Base-by-base conservation (phyloP, 1,140 invertebrate genomes). In the Cyclargus thomasi region DNA sequence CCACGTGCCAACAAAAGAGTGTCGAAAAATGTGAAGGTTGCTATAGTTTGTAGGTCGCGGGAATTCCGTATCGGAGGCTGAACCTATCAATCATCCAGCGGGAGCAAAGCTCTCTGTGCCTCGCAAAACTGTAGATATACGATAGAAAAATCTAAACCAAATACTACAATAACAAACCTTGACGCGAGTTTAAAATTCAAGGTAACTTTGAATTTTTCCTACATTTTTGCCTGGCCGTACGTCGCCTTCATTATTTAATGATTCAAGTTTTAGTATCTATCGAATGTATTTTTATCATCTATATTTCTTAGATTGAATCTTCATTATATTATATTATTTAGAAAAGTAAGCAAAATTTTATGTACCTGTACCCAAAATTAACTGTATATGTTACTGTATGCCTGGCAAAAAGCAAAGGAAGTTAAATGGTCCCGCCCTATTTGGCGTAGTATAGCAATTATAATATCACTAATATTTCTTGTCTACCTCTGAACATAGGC, bases 1-100 rank as follows among this genome's bases (percentile, higher is more conserved):
- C 84, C 85, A 89, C 86, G 86, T 89, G 86, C 81, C 82, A 90
- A 88, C 84, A 90, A 88, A 86, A 57, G 65, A 67, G 80, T 85
- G 81, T 86, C 80, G 82, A 85, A 87, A 86, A 85, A 87, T 85
- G 82, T 78, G 83, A 86, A 89, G 85, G 85, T 85, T 87, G 82
- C 83, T 74, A 87, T 81, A 87, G 84, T 88, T 88, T 90, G 84
- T 90, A 90, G 87, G 87, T 88, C 85, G 83, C 79, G 82, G 78
- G 78, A 59, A 59, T 11, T 59, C 55, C 77, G 78, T 87, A 85
- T 86, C 80, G 85, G 83, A 82, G 78, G 77, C 81, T 81, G 80
- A 76, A 75, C 77, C 74, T 80, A 90, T 90, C 83, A 90, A 90
- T 90, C 87, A 88, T 82, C 68, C 74, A 78, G 82, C 81, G 78